Evolutionary conservation across 2,797 vertebrate genomes (phyloP).

Genomic region (Parambassis ranga): DNA sequence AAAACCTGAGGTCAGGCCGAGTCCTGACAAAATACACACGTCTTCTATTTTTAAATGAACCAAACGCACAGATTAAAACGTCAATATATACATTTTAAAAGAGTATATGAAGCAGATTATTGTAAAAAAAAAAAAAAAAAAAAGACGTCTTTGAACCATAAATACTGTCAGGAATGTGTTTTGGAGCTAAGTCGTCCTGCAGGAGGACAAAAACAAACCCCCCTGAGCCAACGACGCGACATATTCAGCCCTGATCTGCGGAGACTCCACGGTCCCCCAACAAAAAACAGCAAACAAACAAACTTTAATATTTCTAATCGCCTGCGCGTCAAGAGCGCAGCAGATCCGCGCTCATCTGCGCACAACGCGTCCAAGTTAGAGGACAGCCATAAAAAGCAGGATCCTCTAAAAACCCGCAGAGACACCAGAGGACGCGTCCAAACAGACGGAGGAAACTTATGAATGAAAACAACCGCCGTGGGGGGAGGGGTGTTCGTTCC

Average conservation of each 20-base stretch:
- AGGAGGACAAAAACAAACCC: conserved; percentile 32
- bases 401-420: conserved; percentile 8
- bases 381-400: conserved; percentile 1
- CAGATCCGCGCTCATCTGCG: neutral
- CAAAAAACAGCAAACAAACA: conserved; percentile 26
- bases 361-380: neutral
- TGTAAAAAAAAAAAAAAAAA: neutral
- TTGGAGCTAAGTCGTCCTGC: conserved; percentile 15
- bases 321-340: conserved; percentile 1
- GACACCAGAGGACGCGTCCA: conserved; percentile 45
- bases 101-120: too few relatives aligned
- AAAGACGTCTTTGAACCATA: neutral
- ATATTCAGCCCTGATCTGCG: too few relatives aligned
- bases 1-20: conserved; percentile 48
- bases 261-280: too few relatives aligned
- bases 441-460: conserved; percentile 83
- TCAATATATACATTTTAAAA: too few relatives aligned
- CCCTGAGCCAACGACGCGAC: too few relatives aligned
- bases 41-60: neutral
- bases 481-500: conserved; percentile 78
- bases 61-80: neutral
- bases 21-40: conserved; percentile 50
- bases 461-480: conserved; percentile 90
- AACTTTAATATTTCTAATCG: neutral
- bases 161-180: conserved; percentile 30